phyloP scores from a whole-genome alignment of 2,888 invertebrate genomes.

The Thereva unica region DNA sequence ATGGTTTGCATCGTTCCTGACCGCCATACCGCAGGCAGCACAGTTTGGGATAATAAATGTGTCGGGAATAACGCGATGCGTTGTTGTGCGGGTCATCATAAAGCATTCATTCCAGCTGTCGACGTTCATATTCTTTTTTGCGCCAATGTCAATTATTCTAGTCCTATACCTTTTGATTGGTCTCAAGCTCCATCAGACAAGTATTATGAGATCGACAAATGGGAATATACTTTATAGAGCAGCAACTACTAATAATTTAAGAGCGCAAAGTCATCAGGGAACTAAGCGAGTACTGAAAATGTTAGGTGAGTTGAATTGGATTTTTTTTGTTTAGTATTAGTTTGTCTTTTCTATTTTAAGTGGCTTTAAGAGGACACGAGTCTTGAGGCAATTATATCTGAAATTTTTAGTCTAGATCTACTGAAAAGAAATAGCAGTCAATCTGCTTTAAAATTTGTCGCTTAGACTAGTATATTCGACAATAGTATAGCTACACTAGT shows the following conservation, averaged over 20 bases:
- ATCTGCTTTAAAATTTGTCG: too few relatives aligned
- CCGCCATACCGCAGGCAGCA: slow-evolving; percentile 78
- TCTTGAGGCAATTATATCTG: too few relatives aligned
- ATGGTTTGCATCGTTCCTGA: slow-evolving; percentile 76
- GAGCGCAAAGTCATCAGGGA: slow-evolving; percentile 62
- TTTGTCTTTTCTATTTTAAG: too few relatives aligned
- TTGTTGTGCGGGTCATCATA: slow-evolving; percentile 55
- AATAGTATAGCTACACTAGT: too few relatives aligned
- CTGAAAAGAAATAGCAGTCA: too few relatives aligned
- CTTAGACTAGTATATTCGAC: too few relatives aligned
- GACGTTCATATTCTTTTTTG: slow-evolving; percentile 78
- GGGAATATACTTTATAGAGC: slow-evolving; percentile 47
- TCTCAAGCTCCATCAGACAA: slow-evolving; percentile 66
- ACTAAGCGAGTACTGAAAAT: slow-evolving; percentile 74
- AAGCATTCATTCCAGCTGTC: slow-evolving; percentile 64
- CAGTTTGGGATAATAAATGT: slow-evolving; percentile 69
- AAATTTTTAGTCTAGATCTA: too few relatives aligned
- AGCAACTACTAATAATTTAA: slow-evolving; percentile 47
- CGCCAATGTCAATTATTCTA: slow-evolving; percentile 87
- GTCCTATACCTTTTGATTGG: slow-evolving; percentile 79
- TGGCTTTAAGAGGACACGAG: too few relatives aligned
- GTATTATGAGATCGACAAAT: slow-evolving; percentile 56
- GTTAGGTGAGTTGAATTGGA: slow-evolving; percentile 65
- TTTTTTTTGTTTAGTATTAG: background rate
- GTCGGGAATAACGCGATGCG: slow-evolving; percentile 51